A percentile compares a stretch with the other conserved stretches of the same genome.
phyloP scores from a whole-genome alignment of 1,140 invertebrate species.

The Daktulosphaira vitifoliae region DNA sequence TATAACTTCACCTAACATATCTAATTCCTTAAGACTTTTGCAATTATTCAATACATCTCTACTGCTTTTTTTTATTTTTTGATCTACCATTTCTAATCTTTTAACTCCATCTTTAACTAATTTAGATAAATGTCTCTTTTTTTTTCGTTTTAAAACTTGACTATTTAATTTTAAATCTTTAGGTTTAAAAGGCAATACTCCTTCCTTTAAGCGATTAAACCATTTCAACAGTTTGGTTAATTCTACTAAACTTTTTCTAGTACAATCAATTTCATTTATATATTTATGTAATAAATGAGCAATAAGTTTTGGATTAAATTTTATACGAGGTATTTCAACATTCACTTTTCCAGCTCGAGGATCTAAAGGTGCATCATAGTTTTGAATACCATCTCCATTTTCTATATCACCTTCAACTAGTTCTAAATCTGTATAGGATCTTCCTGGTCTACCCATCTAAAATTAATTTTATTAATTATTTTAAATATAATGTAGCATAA shows the following conservation, averaged over 20 bases:
- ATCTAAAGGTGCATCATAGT: constrained; percentile 50
- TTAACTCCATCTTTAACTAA: constrained; percentile 22
- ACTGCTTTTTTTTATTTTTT: constrained; percentile 9
- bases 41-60: not conserved
- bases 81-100: constrained; percentile 21
- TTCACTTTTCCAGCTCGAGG: constrained; percentile 68
- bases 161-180: constrained; percentile 29
- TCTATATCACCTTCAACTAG: constrained; percentile 41
- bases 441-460: constrained; percentile 19
- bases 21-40: constrained; percentile 21
- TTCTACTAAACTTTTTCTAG: constrained; percentile 15
- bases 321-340: constrained; percentile 59
- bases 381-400: constrained; percentile 39
- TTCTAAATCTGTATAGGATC: constrained; percentile 40
- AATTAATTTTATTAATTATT: not conserved
- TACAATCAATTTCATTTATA: constrained; percentile 27
- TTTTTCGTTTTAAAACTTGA: constrained; percentile 21
- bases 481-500: not conserved
- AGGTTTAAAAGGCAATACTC: constrained; percentile 17
- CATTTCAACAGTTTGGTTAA: constrained; percentile 17
- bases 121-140: constrained; percentile 16
- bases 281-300: constrained; percentile 33
- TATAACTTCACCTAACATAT: constrained; percentile 24
- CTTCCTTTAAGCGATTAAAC: constrained; percentile 12
- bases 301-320: constrained; percentile 51